phyloP scores from a whole-genome alignment of 2,888 invertebrate genomes.

The Trichopria drosophilae region DNA sequence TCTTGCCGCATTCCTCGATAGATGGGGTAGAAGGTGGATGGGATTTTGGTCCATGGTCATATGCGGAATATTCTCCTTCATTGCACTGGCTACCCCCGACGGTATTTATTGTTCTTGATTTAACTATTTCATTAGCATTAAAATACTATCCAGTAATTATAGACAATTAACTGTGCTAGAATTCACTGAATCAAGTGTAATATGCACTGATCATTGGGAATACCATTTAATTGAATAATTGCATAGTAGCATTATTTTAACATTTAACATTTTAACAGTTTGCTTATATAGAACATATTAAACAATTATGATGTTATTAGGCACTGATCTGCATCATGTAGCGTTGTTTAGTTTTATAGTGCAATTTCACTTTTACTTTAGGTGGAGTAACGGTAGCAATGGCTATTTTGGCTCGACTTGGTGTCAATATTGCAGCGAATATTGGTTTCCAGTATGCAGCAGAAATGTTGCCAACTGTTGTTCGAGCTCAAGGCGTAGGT shows the following conservation, averaged over 20 bases:
- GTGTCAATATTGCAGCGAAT: slow-evolving; percentile 87
- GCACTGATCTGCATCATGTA: too few relatives aligned
- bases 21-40: slow-evolving; percentile 84
- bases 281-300: too few relatives aligned
- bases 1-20: slow-evolving; percentile 74
- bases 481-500: slow-evolving; percentile 84
- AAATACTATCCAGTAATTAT: too few relatives aligned
- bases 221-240: too few relatives aligned
- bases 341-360: too few relatives aligned
- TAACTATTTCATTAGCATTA: too few relatives aligned
- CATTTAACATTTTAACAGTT: too few relatives aligned
- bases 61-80: slow-evolving; percentile 77
- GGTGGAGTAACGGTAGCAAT: slow-evolving; percentile 75
- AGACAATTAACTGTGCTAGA: too few relatives aligned
- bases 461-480: slow-evolving; percentile 84
- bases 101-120: slow-evolving; percentile 61
- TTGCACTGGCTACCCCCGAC: slow-evolving; percentile 74
- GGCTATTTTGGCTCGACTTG: slow-evolving; percentile 81
- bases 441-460: slow-evolving; percentile 90
- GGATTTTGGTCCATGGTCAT: slow-evolving; percentile 80
- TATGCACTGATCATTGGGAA: too few relatives aligned
- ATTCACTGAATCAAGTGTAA: too few relatives aligned
- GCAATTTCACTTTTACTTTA: slow-evolving; percentile 51
- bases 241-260: too few relatives aligned
- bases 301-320: too few relatives aligned